Evolutionary conservation across 2,797 vertebrate genomes (phyloP).

Genomic region (Myiotriccus ornatus): DNA sequence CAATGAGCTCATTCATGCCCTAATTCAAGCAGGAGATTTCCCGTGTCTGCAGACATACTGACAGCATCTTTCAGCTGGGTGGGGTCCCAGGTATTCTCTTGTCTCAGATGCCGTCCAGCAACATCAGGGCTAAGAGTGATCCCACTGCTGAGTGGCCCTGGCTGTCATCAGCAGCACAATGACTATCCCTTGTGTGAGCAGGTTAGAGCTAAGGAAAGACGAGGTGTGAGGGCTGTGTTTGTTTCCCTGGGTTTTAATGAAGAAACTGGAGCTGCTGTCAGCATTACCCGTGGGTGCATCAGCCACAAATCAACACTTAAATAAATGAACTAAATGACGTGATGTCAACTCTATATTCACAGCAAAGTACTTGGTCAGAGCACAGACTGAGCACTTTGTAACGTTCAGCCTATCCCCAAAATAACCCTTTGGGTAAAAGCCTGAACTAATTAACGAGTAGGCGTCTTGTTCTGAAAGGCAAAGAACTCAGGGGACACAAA

Average conservation of each 20-base stretch:
- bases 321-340: constrained; percentile 56
- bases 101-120: constrained; percentile 20
- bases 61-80: not conserved
- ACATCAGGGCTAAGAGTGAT: not conserved
- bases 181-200: constrained; percentile 39
- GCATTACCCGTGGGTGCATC: constrained; percentile 54
- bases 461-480: constrained; percentile 27
- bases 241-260: constrained; percentile 63
- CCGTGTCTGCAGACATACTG: not conserved
- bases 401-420: constrained; percentile 3
- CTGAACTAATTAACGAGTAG: constrained; percentile 37
- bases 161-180: constrained; percentile 40
- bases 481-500: constrained; percentile 7
- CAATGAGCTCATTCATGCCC: not conserved
- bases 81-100: constrained; percentile 9
- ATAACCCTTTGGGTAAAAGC: constrained; percentile 32
- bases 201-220: constrained; percentile 35
- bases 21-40: not conserved
- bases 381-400: constrained; percentile 25
- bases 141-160: not conserved
- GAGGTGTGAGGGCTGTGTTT: constrained; percentile 65
- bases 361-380: constrained; percentile 40
- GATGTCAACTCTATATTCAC: constrained; percentile 23
- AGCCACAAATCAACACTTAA: constrained; percentile 63
- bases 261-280: constrained; percentile 63